A percentile compares a stretch with the other conserved stretches of the same genome.
Conservation (phyloP, 2,888 invertebrate genomes). For the Mycogona germanica region DNA sequence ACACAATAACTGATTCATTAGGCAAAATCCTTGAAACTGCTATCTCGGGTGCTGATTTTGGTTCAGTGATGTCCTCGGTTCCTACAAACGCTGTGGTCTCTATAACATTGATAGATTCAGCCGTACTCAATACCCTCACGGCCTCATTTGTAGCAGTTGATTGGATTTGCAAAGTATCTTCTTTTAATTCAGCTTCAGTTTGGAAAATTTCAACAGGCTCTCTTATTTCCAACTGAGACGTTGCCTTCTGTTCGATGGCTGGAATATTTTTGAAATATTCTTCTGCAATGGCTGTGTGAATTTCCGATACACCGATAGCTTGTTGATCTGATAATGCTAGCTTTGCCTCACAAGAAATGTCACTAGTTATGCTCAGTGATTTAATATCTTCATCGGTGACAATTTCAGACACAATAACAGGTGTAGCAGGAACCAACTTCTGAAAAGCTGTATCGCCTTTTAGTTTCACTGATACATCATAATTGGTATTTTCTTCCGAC, state of each 20-base stretch:
- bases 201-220: slow-evolving; percentile 14
- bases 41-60: background rate
- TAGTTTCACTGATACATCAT: background rate
- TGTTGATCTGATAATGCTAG: slow-evolving; percentile 1
- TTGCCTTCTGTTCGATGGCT: slow-evolving; percentile 4
- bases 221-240: background rate
- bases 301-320: slow-evolving; percentile 1
- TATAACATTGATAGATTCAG: slow-evolving; percentile 8
- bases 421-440: background rate
- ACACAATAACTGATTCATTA: slow-evolving; percentile 1
- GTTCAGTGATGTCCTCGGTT: background rate
- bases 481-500: background rate
- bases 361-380: background rate
- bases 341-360: background rate
- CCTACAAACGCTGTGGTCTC: slow-evolving; percentile 4
- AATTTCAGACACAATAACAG: slow-evolving; percentile 8
- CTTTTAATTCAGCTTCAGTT: slow-evolving; percentile 12
- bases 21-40: background rate
- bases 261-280: slow-evolving; percentile 5
- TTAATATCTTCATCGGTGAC: slow-evolving; percentile 1
- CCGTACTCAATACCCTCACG: background rate
- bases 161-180: slow-evolving; percentile 7
- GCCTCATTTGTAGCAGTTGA: slow-evolving; percentile 3
- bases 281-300: slow-evolving; percentile 3
- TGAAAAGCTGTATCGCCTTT: background rate